Base-by-base conservation (phyloP, 2,797 vertebrate species). In the Antrozous pallidus region DNA sequence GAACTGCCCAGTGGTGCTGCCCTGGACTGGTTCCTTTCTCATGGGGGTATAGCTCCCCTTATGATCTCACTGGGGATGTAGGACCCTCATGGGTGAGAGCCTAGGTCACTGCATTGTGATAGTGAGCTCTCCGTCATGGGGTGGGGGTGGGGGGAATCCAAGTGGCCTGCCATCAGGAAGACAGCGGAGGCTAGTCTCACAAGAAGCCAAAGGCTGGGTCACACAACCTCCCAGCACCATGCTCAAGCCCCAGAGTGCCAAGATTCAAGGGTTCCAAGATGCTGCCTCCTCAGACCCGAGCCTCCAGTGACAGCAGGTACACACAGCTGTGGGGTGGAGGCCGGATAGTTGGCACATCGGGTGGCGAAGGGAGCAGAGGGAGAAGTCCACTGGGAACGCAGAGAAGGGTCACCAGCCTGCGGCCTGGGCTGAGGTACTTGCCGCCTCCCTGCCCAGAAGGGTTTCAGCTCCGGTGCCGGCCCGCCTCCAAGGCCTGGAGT, bases 351-450 rank as follows among this genome's bases (percentile, higher is more conserved):
- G 75, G 31, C 16, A 16, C 2, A 26, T 8, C 17, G 47, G 38
- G 10, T 0, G 3, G 24, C 0, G 18, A 3, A 13, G 22, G 28
- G 40, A 13, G 28, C 7, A 17, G 54, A 28, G 40, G 5, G 7
- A 78, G 45, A n/a, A 14, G 36, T 14, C 7, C 1, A 0, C 31
- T 6, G 36, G 63, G 80, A 13, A 45, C 0, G 6, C 7, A 22
- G 74, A 36, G 36, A 61, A n/a, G 26, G 14, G 56, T 4, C 2
- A 5, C 28, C 33, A 28, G 75, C 36, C 42, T 5, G 8, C 9
- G 26, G 54, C 84, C 67, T 10, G 10, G 86, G 20, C 51, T 36
- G 1, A 61, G 67, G 82, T 4, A 26, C 33, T 12, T 0, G 63
- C n/a, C 13, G 42, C 2, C 33, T 58, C 31, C 69, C 24, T 9